Conservation (phyloP, 2,797 vertebrate genomes). For the Tragopan temminckii region DNA sequence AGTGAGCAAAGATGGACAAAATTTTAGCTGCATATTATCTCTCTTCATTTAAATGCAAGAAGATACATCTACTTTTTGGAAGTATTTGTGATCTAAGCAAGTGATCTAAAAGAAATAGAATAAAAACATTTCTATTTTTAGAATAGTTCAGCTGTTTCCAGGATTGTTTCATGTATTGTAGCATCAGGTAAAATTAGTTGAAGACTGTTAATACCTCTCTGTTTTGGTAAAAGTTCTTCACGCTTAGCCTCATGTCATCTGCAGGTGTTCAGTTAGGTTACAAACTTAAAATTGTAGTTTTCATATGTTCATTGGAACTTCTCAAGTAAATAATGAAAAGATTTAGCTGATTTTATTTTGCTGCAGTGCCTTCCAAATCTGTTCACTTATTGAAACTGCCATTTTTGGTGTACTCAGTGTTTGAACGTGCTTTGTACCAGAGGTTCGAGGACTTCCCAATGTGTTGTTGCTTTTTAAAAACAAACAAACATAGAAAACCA, state of each 20-base stretch:
- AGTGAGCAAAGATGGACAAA: background rate
- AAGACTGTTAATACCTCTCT: background rate
- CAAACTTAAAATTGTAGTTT: background rate
- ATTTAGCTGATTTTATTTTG: background rate
- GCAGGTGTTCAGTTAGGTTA: background rate
- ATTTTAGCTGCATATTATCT: background rate
- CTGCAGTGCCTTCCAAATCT: background rate
- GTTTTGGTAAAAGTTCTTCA: background rate
- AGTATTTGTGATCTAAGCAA: background rate
- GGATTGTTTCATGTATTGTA: background rate
- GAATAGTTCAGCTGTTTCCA: background rate
- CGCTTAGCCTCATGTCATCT: background rate
- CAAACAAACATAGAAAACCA: background rate
- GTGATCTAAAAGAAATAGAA: background rate
- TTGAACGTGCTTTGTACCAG: background rate
- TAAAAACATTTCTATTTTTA: background rate
- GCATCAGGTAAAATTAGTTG: background rate
- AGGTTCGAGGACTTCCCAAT: background rate
- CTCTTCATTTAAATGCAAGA: background rate
- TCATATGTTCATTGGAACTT: background rate
- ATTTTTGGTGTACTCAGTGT: fast-evolving
- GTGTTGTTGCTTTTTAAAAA: background rate
- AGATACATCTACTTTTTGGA: background rate
- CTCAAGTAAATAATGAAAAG: background rate
- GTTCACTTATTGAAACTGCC: background rate